A percentile compares a stretch with the other conserved stretches of the same genome.
phyloP scores from a whole-genome alignment of 2,888 invertebrate genomes.

The Lagria hirta region DNA sequence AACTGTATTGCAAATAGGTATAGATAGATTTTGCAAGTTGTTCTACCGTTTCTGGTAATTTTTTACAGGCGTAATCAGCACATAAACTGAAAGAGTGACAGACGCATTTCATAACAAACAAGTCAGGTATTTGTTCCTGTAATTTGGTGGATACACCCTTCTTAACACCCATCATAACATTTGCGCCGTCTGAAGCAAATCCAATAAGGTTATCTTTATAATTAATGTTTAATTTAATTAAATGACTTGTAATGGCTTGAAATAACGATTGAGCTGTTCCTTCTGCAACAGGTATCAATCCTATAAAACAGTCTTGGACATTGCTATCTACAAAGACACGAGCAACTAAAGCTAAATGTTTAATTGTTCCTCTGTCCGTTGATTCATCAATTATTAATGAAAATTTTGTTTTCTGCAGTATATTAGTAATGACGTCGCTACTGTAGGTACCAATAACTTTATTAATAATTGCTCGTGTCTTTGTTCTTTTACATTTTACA shows the following conservation, averaged over 20 bases:
- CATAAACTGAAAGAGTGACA: slow-evolving; percentile 6
- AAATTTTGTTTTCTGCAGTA: not conserved
- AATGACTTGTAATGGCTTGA: not conserved
- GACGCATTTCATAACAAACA: slow-evolving; percentile 7
- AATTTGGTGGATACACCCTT: slow-evolving; percentile 3
- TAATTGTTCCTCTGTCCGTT: not conserved
- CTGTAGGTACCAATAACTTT: not conserved
- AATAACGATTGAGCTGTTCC: not conserved
- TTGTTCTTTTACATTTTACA: slow-evolving; percentile 5
- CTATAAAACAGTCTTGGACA: not conserved
- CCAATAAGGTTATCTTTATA: slow-evolving; percentile 2
- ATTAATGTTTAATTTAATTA: not conserved
- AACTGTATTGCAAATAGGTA: slow-evolving; percentile 14
- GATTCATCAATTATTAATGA: too few species aligned
- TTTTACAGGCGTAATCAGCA: slow-evolving; percentile 6
- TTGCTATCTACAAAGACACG: not conserved
- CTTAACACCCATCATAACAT: slow-evolving; percentile 5
- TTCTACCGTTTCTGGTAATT: slow-evolving; percentile 11
- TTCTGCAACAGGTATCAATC: slow-evolving; percentile 5
- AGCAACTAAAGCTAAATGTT: not conserved
- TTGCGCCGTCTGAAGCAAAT: slow-evolving; percentile 6
- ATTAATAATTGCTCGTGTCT: not conserved
- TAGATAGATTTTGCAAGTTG: slow-evolving; percentile 8
- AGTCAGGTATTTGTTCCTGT: slow-evolving; percentile 1
- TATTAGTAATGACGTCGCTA: not conserved